Base-by-base conservation (phyloP, 2,797 vertebrate species). In the Eulemur albifrons region DNA sequence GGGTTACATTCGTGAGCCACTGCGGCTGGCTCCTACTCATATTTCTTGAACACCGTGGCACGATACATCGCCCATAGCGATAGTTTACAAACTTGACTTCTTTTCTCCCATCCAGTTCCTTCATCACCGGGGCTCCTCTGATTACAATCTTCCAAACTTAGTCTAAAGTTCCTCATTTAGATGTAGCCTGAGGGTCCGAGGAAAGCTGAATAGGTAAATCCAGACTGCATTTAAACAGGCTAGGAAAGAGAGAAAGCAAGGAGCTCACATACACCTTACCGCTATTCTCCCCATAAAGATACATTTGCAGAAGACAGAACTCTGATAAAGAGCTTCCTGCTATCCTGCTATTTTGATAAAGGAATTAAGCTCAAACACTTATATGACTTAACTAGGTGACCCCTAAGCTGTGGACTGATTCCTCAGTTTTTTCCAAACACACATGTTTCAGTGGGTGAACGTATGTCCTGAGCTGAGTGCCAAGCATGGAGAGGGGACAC, bases 231-330 rank as follows among this genome's bases (percentile, higher is more conserved):
- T 57, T 20, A 21, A 65, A 54, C 35, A 35, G 70, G 45, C 35
- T 54, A 65, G 43, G 17, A 50, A 35, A 40, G 27, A 30, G 18
- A 63, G 11, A 73, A 43, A 13, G 23, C 5, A 20, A 45, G 59
- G 15, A 35, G 7, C 38, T 54, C 13, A 69, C 21, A 25, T 40
- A 27, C 10, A 12, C 3, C 25, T 84, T 4, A 6, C 11, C 7
- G 2, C 4, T 35, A 21, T 35, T 30, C 15, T 3, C 52, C 50
- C 23, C 3, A 0, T 10, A 13, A 13, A 27, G 23, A 38, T 5
- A 13, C 1, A 2, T 38, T 20, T 8, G 13, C 7, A 10, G 23
- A 12, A 77, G 32, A 27, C 3, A 43, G 35, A 43, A 54, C 8
- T 45, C 7, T 15, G n/a, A 89, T 30, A n/a, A 43, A 85, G 38